Base-by-base conservation (phyloP, 1,140 invertebrate genomes). In the Aphaenogaster floridana region DNA sequence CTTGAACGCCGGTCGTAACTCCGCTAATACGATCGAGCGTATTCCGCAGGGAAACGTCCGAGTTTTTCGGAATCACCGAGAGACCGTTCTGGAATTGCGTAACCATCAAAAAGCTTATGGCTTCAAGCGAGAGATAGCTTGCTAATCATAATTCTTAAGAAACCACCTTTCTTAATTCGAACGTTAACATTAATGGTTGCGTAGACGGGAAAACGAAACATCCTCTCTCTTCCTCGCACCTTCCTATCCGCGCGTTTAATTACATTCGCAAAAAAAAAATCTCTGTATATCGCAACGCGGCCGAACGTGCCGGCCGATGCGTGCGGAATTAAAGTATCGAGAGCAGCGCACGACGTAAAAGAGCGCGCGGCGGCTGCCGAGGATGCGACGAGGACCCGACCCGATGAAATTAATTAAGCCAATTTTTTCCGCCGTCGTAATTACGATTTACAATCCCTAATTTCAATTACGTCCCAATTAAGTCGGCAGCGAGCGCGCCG, bases 391-490 rank as follows among this genome's bases (percentile, higher is more conserved):
- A 45, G 42, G 28, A 34, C 48, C 69, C 69, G 69, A 63, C 6
- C n/a, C 34, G 69, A 84, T 84, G 28, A 84, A 74, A 74, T 74
- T 84, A 84, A 84, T 84, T 76, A 84, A 84, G 42, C 36, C 57
- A 48, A 63, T 84, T 84, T 84, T 80, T 84, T 74, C 50, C 59
- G 57, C 34, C 42, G 69, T 36, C n/a, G 57, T 76, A 84, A 84
- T 84, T 76, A 76, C 80, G 80, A 84, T 84, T 84, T 84, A 74
- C 80, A 76, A 71, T 84, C 54, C 54, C 48, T 63, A 84, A 84
- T 84, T 84, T 84, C 68, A 84, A 84, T 84, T 84, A 84, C 54
- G 34, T 61, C 36, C 80, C 69, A 76, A 84, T 84, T 84, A 84
- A 84, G 54, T 76, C 80, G 57, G 39, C 39, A 42, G 39, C 54